phyloP scores from a whole-genome alignment of 2,888 invertebrate genomes.

The Spisula subtruncata region DNA sequence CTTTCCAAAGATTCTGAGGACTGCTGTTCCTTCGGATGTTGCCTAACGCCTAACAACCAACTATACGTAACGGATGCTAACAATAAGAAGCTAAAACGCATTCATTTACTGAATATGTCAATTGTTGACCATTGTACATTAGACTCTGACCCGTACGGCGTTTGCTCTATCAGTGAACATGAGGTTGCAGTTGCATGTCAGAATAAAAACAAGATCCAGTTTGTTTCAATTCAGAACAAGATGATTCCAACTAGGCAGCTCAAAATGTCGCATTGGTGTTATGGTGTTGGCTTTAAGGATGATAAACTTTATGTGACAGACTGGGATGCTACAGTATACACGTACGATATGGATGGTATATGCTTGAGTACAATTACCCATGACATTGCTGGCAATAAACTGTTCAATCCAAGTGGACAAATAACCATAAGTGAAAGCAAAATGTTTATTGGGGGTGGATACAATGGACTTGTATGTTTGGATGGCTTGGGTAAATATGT shows the following conservation, averaged over 20 bases:
- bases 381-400: slow-evolving; percentile 16
- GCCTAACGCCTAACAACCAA: neutral
- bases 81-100: slow-evolving; percentile 43
- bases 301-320: slow-evolving; percentile 28
- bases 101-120: neutral
- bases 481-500: neutral
- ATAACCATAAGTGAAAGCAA: neutral
- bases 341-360: slow-evolving; percentile 32
- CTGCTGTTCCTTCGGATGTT: slow-evolving; percentile 9
- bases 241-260: neutral
- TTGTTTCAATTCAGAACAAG: slow-evolving; percentile 27
- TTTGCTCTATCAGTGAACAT: neutral
- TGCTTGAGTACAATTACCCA: neutral
- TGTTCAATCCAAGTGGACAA: neutral
- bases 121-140: slow-evolving; percentile 16
- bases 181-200: slow-evolving; percentile 16
- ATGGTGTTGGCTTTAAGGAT: slow-evolving; percentile 23
- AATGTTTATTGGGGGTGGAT: neutral
- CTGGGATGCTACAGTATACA: neutral
- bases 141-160: neutral
- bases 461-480: slow-evolving; percentile 12
- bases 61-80: slow-evolving; percentile 14
- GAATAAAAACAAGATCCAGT: neutral
- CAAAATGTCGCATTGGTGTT: slow-evolving; percentile 13
- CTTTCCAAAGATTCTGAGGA: neutral